Percentiles rank a stretch among this genome's conserved stretches.
phyloP scores from a whole-genome alignment of 1,140 invertebrate species.

The Bombus confusus region DNA sequence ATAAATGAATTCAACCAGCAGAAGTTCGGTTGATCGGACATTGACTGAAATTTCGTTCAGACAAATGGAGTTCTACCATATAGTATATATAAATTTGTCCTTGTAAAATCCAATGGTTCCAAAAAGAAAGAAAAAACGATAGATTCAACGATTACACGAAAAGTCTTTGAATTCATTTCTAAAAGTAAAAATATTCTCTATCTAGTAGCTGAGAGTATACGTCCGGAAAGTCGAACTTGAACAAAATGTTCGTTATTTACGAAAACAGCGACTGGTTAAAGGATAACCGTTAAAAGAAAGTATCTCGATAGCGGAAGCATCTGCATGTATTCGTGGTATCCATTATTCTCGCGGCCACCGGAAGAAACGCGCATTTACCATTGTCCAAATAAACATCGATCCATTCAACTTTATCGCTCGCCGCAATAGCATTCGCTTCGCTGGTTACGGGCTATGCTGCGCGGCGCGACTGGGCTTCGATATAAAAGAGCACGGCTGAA shows the following conservation, averaged over 20 bases:
- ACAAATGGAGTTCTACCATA: no score
- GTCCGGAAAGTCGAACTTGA: no score
- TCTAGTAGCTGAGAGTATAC: no score
- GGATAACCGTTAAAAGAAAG: background rate
- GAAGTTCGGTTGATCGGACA: no score
- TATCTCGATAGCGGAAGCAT: background rate
- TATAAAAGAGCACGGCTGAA: constrained; percentile 37
- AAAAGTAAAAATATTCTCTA: no score
- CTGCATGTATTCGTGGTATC: background rate
- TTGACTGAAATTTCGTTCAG: background rate
- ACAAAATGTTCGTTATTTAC: no score
- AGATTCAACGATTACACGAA: no score
- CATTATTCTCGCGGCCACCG: background rate
- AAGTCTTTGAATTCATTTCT: no score
- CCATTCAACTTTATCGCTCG: constrained; percentile 63
- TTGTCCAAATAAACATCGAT: constrained; percentile 66
- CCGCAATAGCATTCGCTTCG: constrained; percentile 52
- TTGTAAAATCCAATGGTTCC: no score
- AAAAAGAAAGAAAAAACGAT: no score
- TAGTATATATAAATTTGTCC: no score
- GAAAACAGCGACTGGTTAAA: background rate
- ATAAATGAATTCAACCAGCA: no score
- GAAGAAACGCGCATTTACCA: constrained; percentile 18
- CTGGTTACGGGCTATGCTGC: constrained; percentile 43
- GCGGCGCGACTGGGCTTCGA: background rate